These are phyloP conservation scores for Volucella inflata DNA, from an alignment of 2,888 invertebrate species.

Conservation along the genomic window DNA sequence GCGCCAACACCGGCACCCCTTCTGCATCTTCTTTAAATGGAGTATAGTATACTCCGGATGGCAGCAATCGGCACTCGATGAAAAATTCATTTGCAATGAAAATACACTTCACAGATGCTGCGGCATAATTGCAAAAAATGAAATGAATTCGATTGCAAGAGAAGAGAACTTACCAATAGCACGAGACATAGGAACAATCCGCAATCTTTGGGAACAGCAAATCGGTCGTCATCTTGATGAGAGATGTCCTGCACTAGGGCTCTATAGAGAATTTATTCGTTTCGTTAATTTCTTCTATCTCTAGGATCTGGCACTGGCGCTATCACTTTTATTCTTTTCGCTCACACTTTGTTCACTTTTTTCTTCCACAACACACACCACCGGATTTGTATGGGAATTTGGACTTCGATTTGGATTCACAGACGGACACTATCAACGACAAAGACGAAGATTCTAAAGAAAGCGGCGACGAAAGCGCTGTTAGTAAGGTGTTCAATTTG, in stretches of 20 bases:
- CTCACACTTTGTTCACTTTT: conserved; percentile 29
- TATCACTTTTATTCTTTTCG: conserved; percentile 14
- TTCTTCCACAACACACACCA: conserved; percentile 8
- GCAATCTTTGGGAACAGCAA: conserved; percentile 89
- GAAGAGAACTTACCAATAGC: conserved; percentile 89
- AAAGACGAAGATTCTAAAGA: conserved; percentile 23
- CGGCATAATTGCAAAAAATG: conserved; percentile 4
- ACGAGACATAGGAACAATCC: conserved; percentile 93
- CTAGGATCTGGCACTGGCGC: conserved; percentile 47
- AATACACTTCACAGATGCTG: conserved; percentile 48
- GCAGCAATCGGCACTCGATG: conserved; percentile 8
- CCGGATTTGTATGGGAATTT: conserved; percentile 9
- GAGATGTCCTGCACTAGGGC: conserved; percentile 26
- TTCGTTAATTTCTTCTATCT: conserved; percentile 47
- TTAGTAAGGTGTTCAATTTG: conserved; percentile 9
- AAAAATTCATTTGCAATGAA: conserved; percentile 35
- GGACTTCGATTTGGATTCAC: background rate
- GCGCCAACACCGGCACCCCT: background rate
- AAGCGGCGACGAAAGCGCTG: conserved; percentile 3
- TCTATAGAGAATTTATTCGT: conserved; percentile 67
- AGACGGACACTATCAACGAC: conserved; percentile 18
- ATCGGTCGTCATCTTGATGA: conserved; percentile 81
- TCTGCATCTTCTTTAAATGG: no score
- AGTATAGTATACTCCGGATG: background rate
- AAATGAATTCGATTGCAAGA: conserved; percentile 8